A percentile compares a stretch with the other conserved stretches of the same genome.
Conservation (phyloP, 1,140 invertebrate species). For the Pantala flavescens region DNA sequence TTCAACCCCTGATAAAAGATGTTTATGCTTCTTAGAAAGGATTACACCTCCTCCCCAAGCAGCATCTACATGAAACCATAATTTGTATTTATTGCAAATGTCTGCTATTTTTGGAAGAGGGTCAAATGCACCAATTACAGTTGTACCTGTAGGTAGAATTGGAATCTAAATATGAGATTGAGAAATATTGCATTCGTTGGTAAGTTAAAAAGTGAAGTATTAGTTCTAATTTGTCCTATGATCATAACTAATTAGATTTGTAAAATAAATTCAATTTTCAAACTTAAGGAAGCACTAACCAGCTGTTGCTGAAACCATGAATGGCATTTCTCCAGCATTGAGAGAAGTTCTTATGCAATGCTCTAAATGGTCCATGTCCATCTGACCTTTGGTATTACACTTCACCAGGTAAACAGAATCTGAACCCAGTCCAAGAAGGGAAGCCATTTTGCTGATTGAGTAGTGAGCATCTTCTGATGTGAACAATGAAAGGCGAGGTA, state of each 20-base stretch:
- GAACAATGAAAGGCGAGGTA: constrained; percentile 60
- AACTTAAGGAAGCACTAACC: constrained; percentile 48
- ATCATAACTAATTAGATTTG: too few relatives aligned
- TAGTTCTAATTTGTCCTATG: too few relatives aligned
- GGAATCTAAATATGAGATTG: too few relatives aligned
- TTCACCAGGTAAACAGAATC: constrained; percentile 64
- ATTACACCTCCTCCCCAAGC: constrained; percentile 89
- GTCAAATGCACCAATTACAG: constrained; percentile 75
- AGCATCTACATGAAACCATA: constrained; percentile 95
- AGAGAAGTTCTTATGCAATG: constrained; percentile 53
- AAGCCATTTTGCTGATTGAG: constrained; percentile 77
- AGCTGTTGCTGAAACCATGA: constrained; percentile 84
- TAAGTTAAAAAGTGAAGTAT: too few relatives aligned
- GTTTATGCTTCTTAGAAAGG: constrained; percentile 66
- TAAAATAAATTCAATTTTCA: neutral
- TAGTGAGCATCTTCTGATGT: constrained; percentile 90
- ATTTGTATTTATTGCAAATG: constrained; percentile 65
- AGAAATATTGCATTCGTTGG: too few relatives aligned
- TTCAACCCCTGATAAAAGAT: constrained; percentile 60
- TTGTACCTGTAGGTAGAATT: constrained; percentile 32
- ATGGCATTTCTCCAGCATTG: constrained; percentile 56
- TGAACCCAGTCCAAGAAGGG: constrained; percentile 54
- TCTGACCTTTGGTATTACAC: constrained; percentile 64
- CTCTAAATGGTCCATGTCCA: constrained; percentile 62
- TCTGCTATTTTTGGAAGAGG: constrained; percentile 68